Percentiles rank a stretch among this genome's conserved stretches.
phyloP scores from a whole-genome alignment of 2,888 invertebrate genomes.

The Machimus atricapillus region DNA sequence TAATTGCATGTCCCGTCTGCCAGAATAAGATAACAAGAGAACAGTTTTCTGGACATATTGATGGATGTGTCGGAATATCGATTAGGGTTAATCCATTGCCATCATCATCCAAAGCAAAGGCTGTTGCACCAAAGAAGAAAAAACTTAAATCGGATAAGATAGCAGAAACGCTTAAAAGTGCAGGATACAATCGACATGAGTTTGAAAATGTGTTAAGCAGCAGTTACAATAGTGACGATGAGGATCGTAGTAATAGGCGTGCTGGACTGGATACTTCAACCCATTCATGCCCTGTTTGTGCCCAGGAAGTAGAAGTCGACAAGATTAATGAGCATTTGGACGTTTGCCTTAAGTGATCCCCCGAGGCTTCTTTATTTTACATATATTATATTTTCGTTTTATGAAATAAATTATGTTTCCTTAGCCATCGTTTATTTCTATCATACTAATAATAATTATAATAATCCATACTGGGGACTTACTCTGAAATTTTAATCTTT shows the following conservation, averaged over 20 bases:
- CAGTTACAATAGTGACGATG: conserved; percentile 38
- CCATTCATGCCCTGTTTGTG: conserved; percentile 57
- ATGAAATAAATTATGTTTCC: background rate
- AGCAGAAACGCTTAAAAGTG: background rate
- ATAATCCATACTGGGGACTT: no score
- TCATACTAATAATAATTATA: no score
- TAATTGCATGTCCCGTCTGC: conserved; percentile 59
- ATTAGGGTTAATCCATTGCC: conserved; percentile 50
- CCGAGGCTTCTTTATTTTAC: background rate
- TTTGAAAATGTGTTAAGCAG: conserved; percentile 34
- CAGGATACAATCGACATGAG: conserved; percentile 37
- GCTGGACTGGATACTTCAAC: conserved; percentile 53
- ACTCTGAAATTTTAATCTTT: no score
- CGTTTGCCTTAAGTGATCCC: conserved; percentile 50
- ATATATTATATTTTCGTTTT: background rate
- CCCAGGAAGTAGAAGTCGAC: conserved; percentile 53
- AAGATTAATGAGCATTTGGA: conserved; percentile 56
- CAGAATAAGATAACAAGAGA: conserved; percentile 56
- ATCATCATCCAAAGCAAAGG: conserved; percentile 40
- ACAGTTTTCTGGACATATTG: conserved; percentile 56
- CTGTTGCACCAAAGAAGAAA: background rate
- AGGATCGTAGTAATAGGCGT: conserved; percentile 50
- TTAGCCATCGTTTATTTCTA: background rate
- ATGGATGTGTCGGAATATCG: conserved; percentile 58
- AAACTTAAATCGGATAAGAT: background rate